Conservation (phyloP, 1,140 invertebrate genomes). For the Heliconius nattereri region DNA sequence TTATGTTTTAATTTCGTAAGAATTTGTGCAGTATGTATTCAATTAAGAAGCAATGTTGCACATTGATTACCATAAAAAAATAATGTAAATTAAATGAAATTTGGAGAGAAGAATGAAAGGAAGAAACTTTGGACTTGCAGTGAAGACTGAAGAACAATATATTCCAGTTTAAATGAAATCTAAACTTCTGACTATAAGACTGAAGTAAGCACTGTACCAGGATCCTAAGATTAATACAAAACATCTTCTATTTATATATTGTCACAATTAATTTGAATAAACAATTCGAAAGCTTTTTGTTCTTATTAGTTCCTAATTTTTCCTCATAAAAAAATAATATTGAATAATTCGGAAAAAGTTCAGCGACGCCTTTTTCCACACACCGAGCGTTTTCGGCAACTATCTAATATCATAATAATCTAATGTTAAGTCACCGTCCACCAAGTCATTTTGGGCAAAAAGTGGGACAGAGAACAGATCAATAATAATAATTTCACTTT, state of each 20-base stretch:
- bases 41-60: background rate
- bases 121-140: background rate
- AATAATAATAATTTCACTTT: no score
- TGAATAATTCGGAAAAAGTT: no score
- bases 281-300: background rate
- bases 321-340: background rate
- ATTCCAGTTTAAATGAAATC: background rate
- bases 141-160: background rate
- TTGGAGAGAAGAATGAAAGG: background rate
- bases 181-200: conserved; percentile 3
- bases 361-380: no score
- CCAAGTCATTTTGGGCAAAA: no score
- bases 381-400: no score
- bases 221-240: background rate
- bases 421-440: no score
- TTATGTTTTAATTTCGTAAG: no score
- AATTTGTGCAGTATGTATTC: background rate
- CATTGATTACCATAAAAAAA: background rate
- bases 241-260: background rate
- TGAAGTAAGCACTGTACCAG: background rate
- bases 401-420: no score
- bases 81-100: background rate
- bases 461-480: no score
- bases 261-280: background rate
- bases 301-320: background rate